These are phyloP conservation scores for Yoshiicerus persimilis DNA, from an alignment of 1,140 invertebrate genomes.

Conservation along the genomic window DNA sequence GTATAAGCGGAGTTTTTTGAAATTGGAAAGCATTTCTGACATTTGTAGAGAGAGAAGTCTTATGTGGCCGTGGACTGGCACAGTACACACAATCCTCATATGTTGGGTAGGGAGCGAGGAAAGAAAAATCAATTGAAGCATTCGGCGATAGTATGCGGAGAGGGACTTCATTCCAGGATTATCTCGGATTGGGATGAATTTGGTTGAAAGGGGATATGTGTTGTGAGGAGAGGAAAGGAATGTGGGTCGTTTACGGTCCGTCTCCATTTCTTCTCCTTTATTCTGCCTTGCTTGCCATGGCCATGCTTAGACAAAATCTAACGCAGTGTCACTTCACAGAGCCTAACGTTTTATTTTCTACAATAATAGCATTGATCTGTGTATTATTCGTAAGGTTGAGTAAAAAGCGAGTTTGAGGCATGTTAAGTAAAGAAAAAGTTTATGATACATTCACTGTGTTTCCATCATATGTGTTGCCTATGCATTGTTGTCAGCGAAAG, in stretches of 20 bases:
- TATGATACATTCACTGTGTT: too few relatives aligned
- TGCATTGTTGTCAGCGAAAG: too few relatives aligned
- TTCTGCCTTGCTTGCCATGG: neutral
- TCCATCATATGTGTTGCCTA: too few relatives aligned
- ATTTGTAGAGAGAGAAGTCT: neutral
- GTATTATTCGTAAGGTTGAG: too few relatives aligned
- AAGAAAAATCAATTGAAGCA: neutral
- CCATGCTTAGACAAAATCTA: neutral
- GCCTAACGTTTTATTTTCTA: neutral
- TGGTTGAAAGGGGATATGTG: constrained; percentile 15
- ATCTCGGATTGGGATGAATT: constrained; percentile 16
- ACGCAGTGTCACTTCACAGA: neutral
- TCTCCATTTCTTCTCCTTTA: neutral
- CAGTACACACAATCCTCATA: neutral
- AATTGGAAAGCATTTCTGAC: neutral
- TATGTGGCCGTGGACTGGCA: neutral
- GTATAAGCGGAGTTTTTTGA: neutral
- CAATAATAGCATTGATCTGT: too few relatives aligned
- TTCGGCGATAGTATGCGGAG: neutral
- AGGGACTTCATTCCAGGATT: constrained; percentile 2
- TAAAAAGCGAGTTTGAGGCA: too few relatives aligned
- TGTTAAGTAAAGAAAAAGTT: too few relatives aligned
- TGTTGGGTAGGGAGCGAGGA: neutral
- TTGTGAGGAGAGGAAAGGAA: constrained; percentile 14
- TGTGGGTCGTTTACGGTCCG: constrained; percentile 6